These are phyloP conservation scores for Drosophila melanica DNA, from an alignment of 1,140 invertebrate genomes.

Conservation along the genomic window DNA sequence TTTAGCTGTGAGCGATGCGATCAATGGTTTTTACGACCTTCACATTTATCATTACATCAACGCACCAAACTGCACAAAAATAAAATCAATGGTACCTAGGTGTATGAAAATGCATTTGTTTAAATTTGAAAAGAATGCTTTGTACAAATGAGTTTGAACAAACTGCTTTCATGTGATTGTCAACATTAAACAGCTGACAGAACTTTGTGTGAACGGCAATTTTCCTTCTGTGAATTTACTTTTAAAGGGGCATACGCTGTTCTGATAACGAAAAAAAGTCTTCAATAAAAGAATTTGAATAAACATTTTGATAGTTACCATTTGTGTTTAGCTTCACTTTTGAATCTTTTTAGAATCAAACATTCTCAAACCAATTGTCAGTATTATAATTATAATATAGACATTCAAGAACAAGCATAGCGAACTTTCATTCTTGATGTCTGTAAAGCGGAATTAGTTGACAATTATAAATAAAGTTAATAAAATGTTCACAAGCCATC, in stretches of 20 bases:
- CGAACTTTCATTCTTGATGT: neutral
- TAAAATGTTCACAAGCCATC: constrained; percentile 3
- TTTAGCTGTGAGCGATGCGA: constrained; percentile 58
- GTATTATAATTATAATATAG: neutral
- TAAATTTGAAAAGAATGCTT: constrained; percentile 4
- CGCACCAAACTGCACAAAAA: constrained; percentile 48
- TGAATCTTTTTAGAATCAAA: neutral
- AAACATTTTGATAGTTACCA: neutral
- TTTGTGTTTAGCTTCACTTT: neutral
- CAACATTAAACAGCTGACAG: constrained; percentile 20
- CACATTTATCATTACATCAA: constrained; percentile 48
- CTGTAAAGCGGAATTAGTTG: neutral
- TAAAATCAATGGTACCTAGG: constrained; percentile 6
- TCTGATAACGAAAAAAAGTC: constrained; percentile 4
- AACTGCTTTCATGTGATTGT: neutral
- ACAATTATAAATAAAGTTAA: neutral
- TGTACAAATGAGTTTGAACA: neutral
- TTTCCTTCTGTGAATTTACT: constrained; percentile 11
- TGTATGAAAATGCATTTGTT: neutral
- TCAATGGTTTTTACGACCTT: constrained; percentile 55
- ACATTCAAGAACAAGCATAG: neutral
- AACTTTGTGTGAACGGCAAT: constrained; percentile 24
- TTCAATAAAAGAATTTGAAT: neutral
- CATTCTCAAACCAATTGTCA: neutral
- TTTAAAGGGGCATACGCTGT: constrained; percentile 27